Base-by-base conservation (phyloP, 1,140 invertebrate species). In the Pachypsylla venusta region DNA sequence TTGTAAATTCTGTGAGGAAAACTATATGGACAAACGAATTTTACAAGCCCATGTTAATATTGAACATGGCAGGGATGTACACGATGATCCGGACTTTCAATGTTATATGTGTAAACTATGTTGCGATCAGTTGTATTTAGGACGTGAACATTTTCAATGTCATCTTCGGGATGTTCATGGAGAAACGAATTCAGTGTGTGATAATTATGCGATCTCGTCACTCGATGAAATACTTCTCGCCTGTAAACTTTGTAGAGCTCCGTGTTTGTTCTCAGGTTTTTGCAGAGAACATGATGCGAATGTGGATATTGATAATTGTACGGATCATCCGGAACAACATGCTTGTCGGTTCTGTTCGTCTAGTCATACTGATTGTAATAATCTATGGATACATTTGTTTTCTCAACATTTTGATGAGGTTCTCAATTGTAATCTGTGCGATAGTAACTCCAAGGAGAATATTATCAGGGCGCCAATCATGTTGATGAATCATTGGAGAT, bases 51-150 rank as follows among this genome's bases (percentile, higher is more conserved):
- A 48, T 48, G 42, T 48, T 22, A 48, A 48, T n/a, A 48, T 48
- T 48, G 42, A 48, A n/a, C 42, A 48, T 19, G 42, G 42, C 5
- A 48, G n/a, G 16, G 42, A 48, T 7, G 42, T 48, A 4, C 42
- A 48, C 22, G 42, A 48, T 48, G 42, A 48, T 19, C n/a, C 22
- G 5, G 22, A 48, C 42, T 48, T 48, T 19, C 42, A 48, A 19
- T 48, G 42, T 48, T 48, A 19, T n/a, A 48, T 48, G 42, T 48
- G 42, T 48, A 48, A 48, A 22, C 16, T 48, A 48, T 48, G 42
- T 19, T 48, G 42, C 22, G 42, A 48, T 48, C 42, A 48, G 42
- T 22, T 48, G 16, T 48, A 48, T 19, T 19, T 48, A n/a, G 42
- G 42, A 5, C 16, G n/a, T 48, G 42, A 48, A 10, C 42, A 48